Base-by-base conservation (phyloP, 2,888 invertebrate genomes). In the Eilema caniola region DNA sequence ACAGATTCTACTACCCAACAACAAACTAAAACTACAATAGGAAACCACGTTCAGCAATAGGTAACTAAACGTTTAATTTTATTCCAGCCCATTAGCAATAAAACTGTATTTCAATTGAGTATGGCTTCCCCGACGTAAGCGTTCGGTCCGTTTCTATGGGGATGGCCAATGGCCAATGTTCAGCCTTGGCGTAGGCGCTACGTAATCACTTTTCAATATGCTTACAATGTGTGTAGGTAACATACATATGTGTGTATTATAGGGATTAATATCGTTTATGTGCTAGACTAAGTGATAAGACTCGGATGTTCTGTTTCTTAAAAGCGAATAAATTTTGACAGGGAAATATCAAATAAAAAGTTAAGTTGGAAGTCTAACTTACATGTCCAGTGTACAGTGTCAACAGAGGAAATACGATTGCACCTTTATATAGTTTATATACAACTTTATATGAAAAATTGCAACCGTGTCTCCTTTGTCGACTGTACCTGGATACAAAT, bases 61-160 rank as follows among this genome's bases (percentile, higher is more conserved):
- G 12, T 67, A 57, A 20, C 28, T 28, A 61, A 61, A 61, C 61
- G 24, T 71, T 68, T 28, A 24, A 65, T 41, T 64, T 67, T 57
- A 75, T 73, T 72, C 41, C 67, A 60, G 53, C 69, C 73, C 67
- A 77, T 79, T 79, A 77, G 72, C 63, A 70, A 75, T 63, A 69
- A 72, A 67, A 69, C 47, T 66, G 66, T 80, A 80, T 74, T 74
- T 71, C 67, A 25, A 41, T 47, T 24, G n/a, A 12, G 25, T 82
- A 77, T 11, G 82, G 80, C 71, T 82, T 80, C 80, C 25, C 24
- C 72, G 72, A 66, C 70, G 76, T 72, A 69, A 66, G 65, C 33
- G 53, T 47, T 25, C 47, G 56, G 16, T 14, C 0, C 41, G 70
- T 66, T 66, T 66, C 66, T 57, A 66, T 66, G 31, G 66, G 66